A percentile compares a stretch with the other conserved stretches of the same genome.
Evolutionary conservation across 2,113 vertebrate genomes (phyloP).

Genomic region (Nannobrachium achirus): DNA sequence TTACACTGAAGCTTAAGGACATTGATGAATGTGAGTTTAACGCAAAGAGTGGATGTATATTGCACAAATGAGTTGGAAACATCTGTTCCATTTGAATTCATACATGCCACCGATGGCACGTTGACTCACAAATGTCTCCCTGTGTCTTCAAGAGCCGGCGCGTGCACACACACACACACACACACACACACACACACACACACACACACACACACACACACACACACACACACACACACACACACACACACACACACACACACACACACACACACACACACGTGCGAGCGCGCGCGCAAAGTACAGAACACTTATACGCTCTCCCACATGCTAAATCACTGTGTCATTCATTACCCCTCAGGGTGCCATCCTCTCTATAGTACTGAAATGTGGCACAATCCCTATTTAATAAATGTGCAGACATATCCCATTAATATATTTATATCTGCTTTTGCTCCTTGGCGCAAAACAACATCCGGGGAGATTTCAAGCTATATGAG

Average conservation of each 20-base stretch:
- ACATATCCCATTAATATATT: conserved; percentile 68
- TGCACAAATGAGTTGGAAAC: conserved; percentile 9
- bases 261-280: too few relatives aligned
- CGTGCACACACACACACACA: conserved; percentile 5
- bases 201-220: too few relatives aligned
- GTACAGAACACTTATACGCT: too few relatives aligned
- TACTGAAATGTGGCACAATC: conserved; percentile 43
- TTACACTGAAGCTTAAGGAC: conserved; percentile 19
- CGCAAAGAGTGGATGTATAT: too few relatives aligned
- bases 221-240: too few relatives aligned
- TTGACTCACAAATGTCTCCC: conserved; percentile 45
- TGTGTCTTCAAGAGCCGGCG: conserved; percentile 34
- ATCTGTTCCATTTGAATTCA: conserved; percentile 32
- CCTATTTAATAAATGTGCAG: conserved; percentile 61
- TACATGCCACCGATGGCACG: conserved; percentile 30
- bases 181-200: conserved; percentile 6
- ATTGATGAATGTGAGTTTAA: not conserved
- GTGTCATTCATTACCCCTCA: conserved; percentile 49
- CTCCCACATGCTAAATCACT: conserved; percentile 44
- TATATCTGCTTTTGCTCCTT: conserved; percentile 65
- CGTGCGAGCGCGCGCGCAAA: too few relatives aligned
- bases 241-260: too few relatives aligned
- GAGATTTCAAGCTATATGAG: conserved; percentile 77
- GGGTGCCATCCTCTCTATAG: conserved; percentile 46
- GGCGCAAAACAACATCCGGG: conserved; percentile 65